Evolutionary conservation across 2,113 vertebrate genomes (phyloP), one percentile per base, ranked within the genome.

Genomic region (Lethenteron reissneri): DNA sequence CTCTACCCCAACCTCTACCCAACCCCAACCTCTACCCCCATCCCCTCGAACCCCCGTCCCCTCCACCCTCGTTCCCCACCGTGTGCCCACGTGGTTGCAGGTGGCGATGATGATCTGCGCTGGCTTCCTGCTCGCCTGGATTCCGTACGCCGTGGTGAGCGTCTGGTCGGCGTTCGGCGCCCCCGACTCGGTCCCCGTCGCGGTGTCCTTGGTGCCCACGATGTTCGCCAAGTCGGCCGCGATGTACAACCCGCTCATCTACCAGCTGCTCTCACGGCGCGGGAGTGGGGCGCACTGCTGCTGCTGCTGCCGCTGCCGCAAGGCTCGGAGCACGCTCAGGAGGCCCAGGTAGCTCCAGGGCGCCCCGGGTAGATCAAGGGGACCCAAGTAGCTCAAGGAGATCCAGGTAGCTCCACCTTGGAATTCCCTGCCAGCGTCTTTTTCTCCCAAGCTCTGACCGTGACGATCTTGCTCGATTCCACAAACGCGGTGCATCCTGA

Each of bases 201-300:
- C 85, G 1, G 82, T 87, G 58, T 97, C 92, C 0, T 88, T 94
- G 72, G 70, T 96, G 25, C 91, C 92, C 10, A 89, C 90, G 0
- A 74, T 97, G 69, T 83, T 97, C 13, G 89, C 92, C 57, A 97
- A 96, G 77, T 97, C 91, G 2, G 84, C 92, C 9, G 85, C 92
- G 14, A 88, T 97, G 91, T 97, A 97, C 81, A 96, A 95, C 78
- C 90, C 89, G 3, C 88, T 96, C 75, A 96, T 96, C 74, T 96
- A 97, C 81, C 90, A 97, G 78, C 41, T 41, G 41, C 41, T 41
- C 41, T 41, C 41, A 6, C 41, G 41, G 5, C 41, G 41, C 41
- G 41, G 41, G 41, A 41, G 4, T 3, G 41, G 4, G 41, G 41
- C 41, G 41, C 41, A 6, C 41, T 41, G 41, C 41, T 41, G 41